Percentiles rank a stretch among this genome's conserved stretches.
Evolutionary conservation across 1,140 invertebrate genomes (phyloP).

Genomic region (Helicoverpa armigera): DNA sequence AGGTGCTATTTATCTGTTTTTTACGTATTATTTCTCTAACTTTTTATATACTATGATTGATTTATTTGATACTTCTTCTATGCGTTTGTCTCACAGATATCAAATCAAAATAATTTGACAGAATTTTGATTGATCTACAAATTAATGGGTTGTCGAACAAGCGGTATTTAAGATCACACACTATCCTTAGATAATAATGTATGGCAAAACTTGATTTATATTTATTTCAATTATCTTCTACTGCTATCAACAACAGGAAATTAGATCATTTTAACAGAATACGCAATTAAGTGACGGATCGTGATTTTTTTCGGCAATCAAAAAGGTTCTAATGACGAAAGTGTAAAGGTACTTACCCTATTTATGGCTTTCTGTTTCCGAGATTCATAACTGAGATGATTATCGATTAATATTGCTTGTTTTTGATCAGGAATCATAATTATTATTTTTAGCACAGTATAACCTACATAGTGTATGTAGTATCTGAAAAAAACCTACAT

Average conservation of each 20-base stretch:
- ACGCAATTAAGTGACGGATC: neutral
- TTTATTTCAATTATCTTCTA: conserved; percentile 4
- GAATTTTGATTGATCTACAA: neutral
- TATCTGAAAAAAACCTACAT: no score
- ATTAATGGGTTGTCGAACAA: neutral
- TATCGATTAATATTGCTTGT: no score
- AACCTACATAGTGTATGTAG: no score
- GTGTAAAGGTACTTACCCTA: neutral
- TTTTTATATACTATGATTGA: no score
- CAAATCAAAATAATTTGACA: neutral
- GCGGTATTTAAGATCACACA: neutral
- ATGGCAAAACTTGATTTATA: conserved; percentile 5
- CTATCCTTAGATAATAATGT: neutral
- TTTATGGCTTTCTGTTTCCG: conserved; percentile 5
- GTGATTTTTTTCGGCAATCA: neutral
- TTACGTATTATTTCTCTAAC: no score
- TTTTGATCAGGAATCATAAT: no score
- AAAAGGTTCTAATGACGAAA: neutral
- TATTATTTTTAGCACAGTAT: no score
- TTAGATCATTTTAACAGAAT: conserved; percentile 11
- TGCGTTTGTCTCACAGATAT: neutral
- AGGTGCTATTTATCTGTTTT: no score
- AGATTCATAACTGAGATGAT: neutral
- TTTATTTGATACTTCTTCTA: neutral
- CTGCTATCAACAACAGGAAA: neutral